These are phyloP conservation scores for Taphrorychus bicolor DNA, from an alignment of 2,888 invertebrate genomes.

Conservation along the genomic window DNA sequence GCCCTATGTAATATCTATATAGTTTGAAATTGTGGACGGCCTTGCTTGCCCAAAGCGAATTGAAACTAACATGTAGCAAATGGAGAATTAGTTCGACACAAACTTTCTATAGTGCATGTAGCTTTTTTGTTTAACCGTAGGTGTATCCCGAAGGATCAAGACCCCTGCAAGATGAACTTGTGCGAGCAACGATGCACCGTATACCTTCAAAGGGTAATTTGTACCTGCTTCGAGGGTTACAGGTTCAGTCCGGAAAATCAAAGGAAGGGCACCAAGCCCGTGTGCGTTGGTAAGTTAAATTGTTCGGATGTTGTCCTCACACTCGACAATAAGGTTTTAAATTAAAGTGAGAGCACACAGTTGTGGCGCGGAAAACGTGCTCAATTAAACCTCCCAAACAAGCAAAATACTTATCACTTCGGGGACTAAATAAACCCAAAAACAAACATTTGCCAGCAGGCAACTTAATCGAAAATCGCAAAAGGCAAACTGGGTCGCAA, in stretches of 20 bases:
- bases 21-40: too few species aligned
- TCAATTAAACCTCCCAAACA: neutral
- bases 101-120: too few species aligned
- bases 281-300: slow-evolving; percentile 64
- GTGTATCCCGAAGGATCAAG: slow-evolving; percentile 67
- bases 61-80: too few species aligned
- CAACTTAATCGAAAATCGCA: neutral
- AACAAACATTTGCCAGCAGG: neutral
- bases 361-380: neutral
- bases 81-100: too few species aligned
- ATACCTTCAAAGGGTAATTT: slow-evolving; percentile 68
- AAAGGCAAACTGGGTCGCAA: neutral
- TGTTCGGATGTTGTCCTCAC: too few species aligned
- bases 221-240: slow-evolving; percentile 71
- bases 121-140: too few species aligned
- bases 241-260: slow-evolving; percentile 68
- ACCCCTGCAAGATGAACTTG: slow-evolving; percentile 69
- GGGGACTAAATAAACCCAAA: neutral
- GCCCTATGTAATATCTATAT: too few species aligned
- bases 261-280: slow-evolving; percentile 65
- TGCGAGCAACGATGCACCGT: slow-evolving; percentile 73
- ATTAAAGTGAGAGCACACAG: too few species aligned
- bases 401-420: neutral
- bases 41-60: too few species aligned
- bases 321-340: too few species aligned